phyloP scores from a whole-genome alignment of 2,797 vertebrate genomes.

The Pelochelys cantorii region DNA sequence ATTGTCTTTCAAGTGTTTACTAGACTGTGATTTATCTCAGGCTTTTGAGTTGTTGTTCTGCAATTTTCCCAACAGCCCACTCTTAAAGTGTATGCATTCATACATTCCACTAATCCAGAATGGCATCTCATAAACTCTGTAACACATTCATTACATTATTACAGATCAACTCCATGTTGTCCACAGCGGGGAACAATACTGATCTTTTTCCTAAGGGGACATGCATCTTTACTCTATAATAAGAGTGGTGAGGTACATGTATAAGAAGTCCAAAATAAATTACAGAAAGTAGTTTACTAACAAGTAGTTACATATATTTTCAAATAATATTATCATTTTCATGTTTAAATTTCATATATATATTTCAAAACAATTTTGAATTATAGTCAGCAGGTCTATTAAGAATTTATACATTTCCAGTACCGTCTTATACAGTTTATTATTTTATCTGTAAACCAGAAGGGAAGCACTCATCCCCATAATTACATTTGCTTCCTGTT shows the following conservation, averaged over 20 bases:
- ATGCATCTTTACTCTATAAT: not conserved
- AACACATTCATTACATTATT: fast-evolving
- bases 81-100: not conserved
- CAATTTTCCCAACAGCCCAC: not conserved
- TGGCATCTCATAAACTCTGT: not conserved
- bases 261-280: not conserved
- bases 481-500: not conserved
- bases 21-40: not conserved
- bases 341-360: not conserved
- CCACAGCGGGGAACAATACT: not conserved
- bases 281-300: not conserved
- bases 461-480: not conserved
- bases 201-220: not conserved
- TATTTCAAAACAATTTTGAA: not conserved
- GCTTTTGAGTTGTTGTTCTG: not conserved
- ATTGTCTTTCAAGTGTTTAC: not conserved
- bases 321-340: not conserved
- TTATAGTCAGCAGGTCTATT: not conserved
- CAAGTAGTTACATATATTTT: not conserved
- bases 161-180: not conserved
- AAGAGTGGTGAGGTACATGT: not conserved
- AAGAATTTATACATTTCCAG: fast-evolving
- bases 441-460: not conserved
- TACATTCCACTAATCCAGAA: not conserved
- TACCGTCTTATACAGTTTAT: not conserved